Evolutionary conservation across 1,140 invertebrate genomes (phyloP).

Genomic region (Bicyclus anynana): DNA sequence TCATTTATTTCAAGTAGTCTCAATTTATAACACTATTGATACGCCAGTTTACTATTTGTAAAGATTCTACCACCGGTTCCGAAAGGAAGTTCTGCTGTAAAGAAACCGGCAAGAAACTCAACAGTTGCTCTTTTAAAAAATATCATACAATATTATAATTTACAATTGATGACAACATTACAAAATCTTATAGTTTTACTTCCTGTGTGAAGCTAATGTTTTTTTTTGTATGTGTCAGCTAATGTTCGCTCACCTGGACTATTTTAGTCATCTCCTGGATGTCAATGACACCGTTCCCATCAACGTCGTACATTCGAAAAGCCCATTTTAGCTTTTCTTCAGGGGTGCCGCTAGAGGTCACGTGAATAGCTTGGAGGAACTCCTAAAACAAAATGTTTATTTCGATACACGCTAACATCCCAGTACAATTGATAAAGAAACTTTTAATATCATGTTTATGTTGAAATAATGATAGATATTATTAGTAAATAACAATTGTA

Average conservation of each 20-base stretch:
- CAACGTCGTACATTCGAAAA: constrained; percentile 99
- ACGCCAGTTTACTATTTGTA: too few species aligned
- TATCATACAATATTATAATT: too few species aligned
- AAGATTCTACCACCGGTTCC: too few species aligned
- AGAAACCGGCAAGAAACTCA: too few species aligned
- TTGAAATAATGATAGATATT: neutral
- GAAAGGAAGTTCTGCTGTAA: too few species aligned
- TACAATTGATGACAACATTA: too few species aligned
- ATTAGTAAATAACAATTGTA: neutral
- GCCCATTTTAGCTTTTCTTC: constrained; percentile 99
- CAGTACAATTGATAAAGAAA: constrained; percentile 23
- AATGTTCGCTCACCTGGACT: constrained; percentile 82
- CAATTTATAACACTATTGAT: too few species aligned
- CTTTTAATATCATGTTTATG: constrained; percentile 2
- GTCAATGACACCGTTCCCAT: constrained; percentile 99
- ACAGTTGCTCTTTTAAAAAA: too few species aligned
- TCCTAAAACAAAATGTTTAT: constrained; percentile 83
- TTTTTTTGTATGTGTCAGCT: too few species aligned
- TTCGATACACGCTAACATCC: constrained; percentile 40
- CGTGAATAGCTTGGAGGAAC: constrained; percentile 98
- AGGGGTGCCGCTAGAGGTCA: constrained; percentile 97
- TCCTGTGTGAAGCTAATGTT: too few species aligned
- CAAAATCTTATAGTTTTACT: too few species aligned
- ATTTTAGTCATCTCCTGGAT: constrained; percentile 97
- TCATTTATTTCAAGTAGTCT: too few species aligned